Conservation (phyloP, 2,797 vertebrate genomes). For the Pseudocheirus occidentalis region DNA sequence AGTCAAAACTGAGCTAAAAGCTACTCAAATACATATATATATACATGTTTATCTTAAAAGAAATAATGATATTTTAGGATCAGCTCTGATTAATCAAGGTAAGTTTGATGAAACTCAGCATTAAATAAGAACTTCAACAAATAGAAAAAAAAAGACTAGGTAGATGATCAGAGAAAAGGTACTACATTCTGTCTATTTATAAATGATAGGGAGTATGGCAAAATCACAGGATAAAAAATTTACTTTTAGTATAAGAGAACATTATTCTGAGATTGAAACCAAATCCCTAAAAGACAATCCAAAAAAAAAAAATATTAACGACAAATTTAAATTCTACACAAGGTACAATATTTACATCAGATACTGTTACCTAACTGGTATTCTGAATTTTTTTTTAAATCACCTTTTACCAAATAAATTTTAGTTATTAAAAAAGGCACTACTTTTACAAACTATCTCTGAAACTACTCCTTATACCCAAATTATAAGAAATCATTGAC, state of each 20-base stretch:
- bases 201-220: not conserved
- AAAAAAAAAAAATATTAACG: not conserved
- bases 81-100: constrained; percentile 9
- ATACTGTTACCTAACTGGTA: not conserved
- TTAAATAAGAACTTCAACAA: constrained; percentile 30
- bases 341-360: not conserved
- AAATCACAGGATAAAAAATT: not conserved
- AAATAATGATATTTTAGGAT: constrained; percentile 58
- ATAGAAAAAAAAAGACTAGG: not conserved
- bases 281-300: not conserved
- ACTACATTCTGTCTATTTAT: not conserved
- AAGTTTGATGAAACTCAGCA: constrained; percentile 45
- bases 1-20: constrained; percentile 32
- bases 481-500: not conserved
- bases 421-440: not conserved
- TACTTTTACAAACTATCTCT: not conserved
- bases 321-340: not conserved
- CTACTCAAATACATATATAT: constrained; percentile 9
- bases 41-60: constrained; percentile 32
- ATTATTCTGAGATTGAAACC: not conserved
- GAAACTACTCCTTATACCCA: not conserved
- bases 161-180: constrained; percentile 1
- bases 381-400: not conserved
- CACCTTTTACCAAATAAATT: not conserved
- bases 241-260: not conserved